Conservation (phyloP, 64 coral and sea anemone genomes). For the Platygyra sinensis region DNA sequence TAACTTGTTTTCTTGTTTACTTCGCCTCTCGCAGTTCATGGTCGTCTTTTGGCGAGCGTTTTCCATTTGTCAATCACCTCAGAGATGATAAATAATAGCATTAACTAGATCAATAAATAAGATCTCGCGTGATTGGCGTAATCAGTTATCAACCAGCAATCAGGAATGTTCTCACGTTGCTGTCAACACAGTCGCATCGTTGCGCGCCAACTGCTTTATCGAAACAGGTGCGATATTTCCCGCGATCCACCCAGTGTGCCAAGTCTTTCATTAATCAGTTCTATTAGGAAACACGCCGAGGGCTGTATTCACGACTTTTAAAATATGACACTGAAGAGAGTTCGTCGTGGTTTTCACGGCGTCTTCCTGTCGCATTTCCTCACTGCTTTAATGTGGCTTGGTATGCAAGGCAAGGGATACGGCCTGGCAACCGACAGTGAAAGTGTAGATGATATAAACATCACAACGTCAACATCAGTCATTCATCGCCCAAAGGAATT, state of each 20-base stretch:
- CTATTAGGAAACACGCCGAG: not conserved
- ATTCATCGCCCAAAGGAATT: slow-evolving; percentile 14
- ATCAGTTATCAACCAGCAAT: not conserved
- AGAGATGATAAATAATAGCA: slow-evolving; percentile 5
- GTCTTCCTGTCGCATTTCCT: slow-evolving; percentile 19
- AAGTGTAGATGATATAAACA: not conserved
- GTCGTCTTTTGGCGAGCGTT: slow-evolving; percentile 20
- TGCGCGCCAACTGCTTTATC: no score
- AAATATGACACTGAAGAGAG: not conserved
- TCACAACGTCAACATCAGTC: slow-evolving; percentile 5
- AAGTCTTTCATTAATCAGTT: not conserved
- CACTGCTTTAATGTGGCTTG: slow-evolving; percentile 34
- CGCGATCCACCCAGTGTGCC: not conserved
- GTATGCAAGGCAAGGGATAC: slow-evolving; percentile 22
- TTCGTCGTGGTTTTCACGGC: slow-evolving; percentile 33
- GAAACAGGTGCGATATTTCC: slow-evolving; percentile 9
- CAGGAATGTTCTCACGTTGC: no score
- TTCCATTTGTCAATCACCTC: not conserved
- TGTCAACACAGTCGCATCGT: not conserved
- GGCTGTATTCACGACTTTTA: slow-evolving; percentile 18
- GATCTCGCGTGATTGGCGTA: not conserved
- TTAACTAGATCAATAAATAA: slow-evolving; percentile 20
- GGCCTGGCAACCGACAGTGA: not conserved
- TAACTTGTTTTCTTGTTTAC: slow-evolving; percentile 26
- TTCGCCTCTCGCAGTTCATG: slow-evolving; percentile 2